Evolutionary conservation across 2,888 invertebrate species (phyloP).

Genomic region (Oxyteleia sp.): DNA sequence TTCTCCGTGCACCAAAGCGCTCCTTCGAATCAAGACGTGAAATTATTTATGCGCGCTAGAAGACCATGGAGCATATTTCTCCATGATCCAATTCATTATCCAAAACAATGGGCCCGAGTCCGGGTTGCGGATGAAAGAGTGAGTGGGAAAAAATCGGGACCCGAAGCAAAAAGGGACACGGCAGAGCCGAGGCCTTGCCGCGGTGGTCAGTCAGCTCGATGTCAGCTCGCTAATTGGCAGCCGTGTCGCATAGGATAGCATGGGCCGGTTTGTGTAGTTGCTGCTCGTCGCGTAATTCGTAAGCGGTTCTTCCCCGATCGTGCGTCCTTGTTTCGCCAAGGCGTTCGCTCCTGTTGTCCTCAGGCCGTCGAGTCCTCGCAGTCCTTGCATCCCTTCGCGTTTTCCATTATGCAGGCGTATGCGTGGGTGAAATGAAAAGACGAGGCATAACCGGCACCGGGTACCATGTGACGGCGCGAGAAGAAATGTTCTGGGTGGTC

Average conservation of each 20-base stretch:
- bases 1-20: too few species aligned
- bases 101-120: slow-evolving; percentile 33
- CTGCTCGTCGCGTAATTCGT: slow-evolving; percentile 86
- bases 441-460: slow-evolving; percentile 60
- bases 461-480: slow-evolving; percentile 58
- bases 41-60: too few species aligned
- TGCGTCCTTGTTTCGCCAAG: slow-evolving; percentile 14
- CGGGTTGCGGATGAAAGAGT: slow-evolving; percentile 16
- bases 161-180: slow-evolving; percentile 60
- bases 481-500: slow-evolving; percentile 71
- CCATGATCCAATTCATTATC: slow-evolving; percentile 28
- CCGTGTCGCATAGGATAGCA: slow-evolving; percentile 86
- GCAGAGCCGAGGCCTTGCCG: slow-evolving; percentile 73
- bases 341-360: neutral
- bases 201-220: slow-evolving; percentile 86
- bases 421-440: slow-evolving; percentile 73
- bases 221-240: slow-evolving; percentile 87
- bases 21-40: too few species aligned
- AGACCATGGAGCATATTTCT: neutral
- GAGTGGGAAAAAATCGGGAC: slow-evolving; percentile 28
- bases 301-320: slow-evolving; percentile 82
- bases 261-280: slow-evolving; percentile 85
- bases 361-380: neutral
- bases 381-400: slow-evolving; percentile 47
- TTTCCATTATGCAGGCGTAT: slow-evolving; percentile 71